Conservation (phyloP, 92 coral and sea anemone species). For the Heliopora coerulea region DNA sequence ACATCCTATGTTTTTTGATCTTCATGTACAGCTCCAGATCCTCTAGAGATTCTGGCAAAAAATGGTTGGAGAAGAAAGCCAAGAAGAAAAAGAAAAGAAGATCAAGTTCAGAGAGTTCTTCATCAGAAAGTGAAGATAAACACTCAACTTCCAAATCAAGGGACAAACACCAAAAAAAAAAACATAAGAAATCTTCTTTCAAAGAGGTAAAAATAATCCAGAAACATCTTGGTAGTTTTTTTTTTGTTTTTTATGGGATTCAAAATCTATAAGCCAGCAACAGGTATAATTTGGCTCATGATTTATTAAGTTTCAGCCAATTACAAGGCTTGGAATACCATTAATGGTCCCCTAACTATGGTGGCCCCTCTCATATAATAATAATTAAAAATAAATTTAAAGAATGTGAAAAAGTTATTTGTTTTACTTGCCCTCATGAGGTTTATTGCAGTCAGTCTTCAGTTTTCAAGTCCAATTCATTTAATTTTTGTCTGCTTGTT, state of each 20-base stretch:
- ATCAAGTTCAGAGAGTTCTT: conserved; percentile 53
- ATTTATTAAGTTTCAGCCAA: no score
- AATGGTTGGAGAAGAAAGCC: conserved; percentile 31
- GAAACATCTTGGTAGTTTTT: background rate
- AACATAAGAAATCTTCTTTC: conserved; percentile 43
- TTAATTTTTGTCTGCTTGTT: no score
- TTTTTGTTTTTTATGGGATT: background rate
- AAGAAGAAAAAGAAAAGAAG: conserved; percentile 21
- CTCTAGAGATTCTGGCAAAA: conserved; percentile 40
- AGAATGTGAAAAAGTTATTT: no score
- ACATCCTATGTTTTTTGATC: background rate
- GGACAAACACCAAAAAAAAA: conserved; percentile 54
- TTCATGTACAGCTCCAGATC: conserved; percentile 49
- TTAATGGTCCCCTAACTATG: no score
- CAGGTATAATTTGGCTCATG: no score
- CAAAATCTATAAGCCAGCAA: no score
- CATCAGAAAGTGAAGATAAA: conserved; percentile 53
- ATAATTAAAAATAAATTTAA: no score
- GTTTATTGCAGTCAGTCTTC: no score
- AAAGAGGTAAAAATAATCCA: conserved; percentile 25
- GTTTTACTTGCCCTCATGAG: no score
- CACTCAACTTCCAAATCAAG: conserved; percentile 57
- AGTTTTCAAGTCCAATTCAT: no score
- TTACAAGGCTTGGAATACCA: no score
- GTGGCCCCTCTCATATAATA: no score